phyloP scores from a whole-genome alignment of 1,140 invertebrate species.

The Paraescarpia echinospica region DNA sequence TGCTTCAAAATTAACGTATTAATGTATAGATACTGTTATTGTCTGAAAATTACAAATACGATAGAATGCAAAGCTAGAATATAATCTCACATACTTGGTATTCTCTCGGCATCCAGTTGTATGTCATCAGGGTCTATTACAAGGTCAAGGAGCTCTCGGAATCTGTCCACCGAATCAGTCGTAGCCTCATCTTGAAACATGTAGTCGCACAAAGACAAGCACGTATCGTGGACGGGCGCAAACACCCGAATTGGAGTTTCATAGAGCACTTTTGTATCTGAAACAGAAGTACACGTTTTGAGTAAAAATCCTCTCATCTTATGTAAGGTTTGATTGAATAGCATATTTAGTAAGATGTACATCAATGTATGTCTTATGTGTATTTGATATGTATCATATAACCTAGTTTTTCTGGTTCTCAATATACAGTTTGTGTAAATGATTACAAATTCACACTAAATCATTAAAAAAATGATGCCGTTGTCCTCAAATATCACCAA shows the following conservation, averaged over 20 bases:
- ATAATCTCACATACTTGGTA: conserved; percentile 18
- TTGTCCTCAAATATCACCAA: no score
- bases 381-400: neutral
- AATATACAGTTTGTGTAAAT: no score
- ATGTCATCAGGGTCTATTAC: conserved; percentile 63
- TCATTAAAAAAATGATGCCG: no score
- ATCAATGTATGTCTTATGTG: neutral
- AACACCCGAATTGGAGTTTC: conserved; percentile 78
- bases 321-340: neutral
- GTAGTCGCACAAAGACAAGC: conserved; percentile 77
- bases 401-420: no score
- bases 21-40: no score
- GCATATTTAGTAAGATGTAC: neutral
- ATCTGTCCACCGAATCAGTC: conserved; percentile 71
- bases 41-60: neutral
- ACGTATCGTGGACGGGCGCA: conserved; percentile 67
- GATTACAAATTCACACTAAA: no score
- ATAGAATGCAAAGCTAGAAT: neutral
- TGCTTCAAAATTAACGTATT: no score
- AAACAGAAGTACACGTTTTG: conserved; percentile 37
- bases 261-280: conserved; percentile 71
- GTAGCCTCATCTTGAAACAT: conserved; percentile 80
- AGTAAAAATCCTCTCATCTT: neutral
- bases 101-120: conserved; percentile 6
- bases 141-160: conserved; percentile 74